phyloP scores from a whole-genome alignment of 2,888 invertebrate species.

The Cenopis cana region DNA sequence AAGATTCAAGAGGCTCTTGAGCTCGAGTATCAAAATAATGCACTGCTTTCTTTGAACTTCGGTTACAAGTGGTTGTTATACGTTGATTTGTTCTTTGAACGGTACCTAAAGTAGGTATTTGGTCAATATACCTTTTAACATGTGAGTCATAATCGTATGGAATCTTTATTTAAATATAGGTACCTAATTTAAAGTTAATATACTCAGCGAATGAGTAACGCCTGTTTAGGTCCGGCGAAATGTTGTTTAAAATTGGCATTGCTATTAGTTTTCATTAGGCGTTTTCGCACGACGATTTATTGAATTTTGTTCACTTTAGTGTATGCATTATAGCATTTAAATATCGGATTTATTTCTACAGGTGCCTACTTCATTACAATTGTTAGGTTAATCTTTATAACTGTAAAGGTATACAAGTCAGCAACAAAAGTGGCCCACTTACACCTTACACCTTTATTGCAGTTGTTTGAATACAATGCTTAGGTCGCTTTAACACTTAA shows the following conservation, averaged over 20 bases:
- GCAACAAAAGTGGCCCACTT: too few relatives aligned
- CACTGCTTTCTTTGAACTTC: constrained; percentile 36
- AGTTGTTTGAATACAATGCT: too few relatives aligned
- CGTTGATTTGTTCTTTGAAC: constrained; percentile 24
- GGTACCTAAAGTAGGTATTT: background rate
- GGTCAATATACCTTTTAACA: constrained; percentile 1
- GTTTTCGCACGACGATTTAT: background rate
- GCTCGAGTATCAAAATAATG: constrained; percentile 26
- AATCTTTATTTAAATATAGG: too few relatives aligned
- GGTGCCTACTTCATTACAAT: too few relatives aligned
- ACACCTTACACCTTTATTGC: too few relatives aligned
- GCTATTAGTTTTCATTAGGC: constrained; percentile 34
- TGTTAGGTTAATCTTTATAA: too few relatives aligned
- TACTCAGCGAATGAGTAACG: background rate
- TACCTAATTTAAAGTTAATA: too few relatives aligned
- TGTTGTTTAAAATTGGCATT: background rate
- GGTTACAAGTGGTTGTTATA: constrained; percentile 13
- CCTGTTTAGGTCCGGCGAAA: background rate
- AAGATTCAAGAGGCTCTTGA: constrained; percentile 27
- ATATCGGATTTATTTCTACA: too few relatives aligned
- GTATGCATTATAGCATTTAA: background rate
- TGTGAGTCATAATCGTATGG: background rate
- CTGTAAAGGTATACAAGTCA: too few relatives aligned
- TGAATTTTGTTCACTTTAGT: background rate
- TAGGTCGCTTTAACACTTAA: too few relatives aligned